A percentile compares a stretch with the other conserved stretches of the same genome.
phyloP scores from a whole-genome alignment of 2,113 vertebrate species.

The Stictonetta naevosa region DNA sequence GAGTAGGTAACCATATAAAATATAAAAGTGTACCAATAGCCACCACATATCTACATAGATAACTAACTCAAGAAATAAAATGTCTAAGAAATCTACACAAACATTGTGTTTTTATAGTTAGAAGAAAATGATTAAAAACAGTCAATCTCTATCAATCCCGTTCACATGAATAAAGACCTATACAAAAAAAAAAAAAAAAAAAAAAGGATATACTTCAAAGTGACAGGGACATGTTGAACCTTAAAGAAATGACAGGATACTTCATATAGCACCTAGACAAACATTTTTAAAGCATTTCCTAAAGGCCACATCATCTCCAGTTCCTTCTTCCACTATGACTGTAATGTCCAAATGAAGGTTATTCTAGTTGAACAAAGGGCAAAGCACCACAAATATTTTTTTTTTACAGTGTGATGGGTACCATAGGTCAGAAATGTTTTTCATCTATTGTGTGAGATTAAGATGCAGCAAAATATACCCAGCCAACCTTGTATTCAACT shows the following conservation, averaged over 20 bases:
- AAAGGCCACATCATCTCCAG: slow-evolving; percentile 19
- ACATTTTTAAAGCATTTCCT: slow-evolving; percentile 4
- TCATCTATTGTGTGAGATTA: not conserved
- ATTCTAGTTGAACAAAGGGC: not conserved
- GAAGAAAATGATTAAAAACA: not conserved
- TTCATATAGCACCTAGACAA: not conserved
- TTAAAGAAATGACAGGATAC: not conserved
- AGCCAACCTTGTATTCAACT: not conserved
- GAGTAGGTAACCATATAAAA: not conserved
- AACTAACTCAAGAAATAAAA: not conserved
- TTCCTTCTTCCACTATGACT: not conserved
- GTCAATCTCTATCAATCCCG: not conserved
- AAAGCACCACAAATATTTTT: not conserved
- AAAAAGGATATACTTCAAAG: not conserved
- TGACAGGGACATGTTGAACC: not conserved
- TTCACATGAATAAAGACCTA: accelerated
- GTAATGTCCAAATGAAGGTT: not conserved
- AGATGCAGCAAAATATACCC: not conserved
- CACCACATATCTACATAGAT: not conserved
- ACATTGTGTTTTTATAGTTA: not conserved
- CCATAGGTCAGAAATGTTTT: not conserved
- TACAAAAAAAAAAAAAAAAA: not conserved
- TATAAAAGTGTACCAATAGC: not conserved
- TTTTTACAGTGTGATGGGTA: not conserved
- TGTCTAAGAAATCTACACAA: not conserved